These are phyloP conservation scores for Excalfactoria chinensis DNA, from an alignment of 2,113 vertebrate genomes.

Conservation along the genomic window DNA sequence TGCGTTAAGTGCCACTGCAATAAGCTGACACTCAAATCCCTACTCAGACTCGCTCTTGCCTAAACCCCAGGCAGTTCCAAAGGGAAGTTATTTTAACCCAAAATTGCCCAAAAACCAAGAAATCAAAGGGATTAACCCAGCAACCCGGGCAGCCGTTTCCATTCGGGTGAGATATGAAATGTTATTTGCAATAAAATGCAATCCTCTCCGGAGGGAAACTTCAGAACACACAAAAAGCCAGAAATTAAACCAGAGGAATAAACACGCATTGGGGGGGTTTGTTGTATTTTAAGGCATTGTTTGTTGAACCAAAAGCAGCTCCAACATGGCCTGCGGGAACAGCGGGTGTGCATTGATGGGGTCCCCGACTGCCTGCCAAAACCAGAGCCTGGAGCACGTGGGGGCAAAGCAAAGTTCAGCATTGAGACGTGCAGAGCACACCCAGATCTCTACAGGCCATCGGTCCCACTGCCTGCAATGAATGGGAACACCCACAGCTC, in stretches of 20 bases:
- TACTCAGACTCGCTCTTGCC: conserved; percentile 12
- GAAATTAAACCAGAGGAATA: conserved; percentile 61
- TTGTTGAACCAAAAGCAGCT: conserved; percentile 49
- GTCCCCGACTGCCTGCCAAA: conserved; percentile 14
- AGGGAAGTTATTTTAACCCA: conserved; percentile 41
- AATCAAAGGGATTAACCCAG: not conserved
- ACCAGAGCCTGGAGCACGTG: not conserved
- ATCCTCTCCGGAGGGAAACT: conserved; percentile 61
- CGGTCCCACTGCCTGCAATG: no score
- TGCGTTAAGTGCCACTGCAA: not conserved
- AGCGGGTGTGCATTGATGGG: not conserved
- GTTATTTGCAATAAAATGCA: conserved; percentile 69
- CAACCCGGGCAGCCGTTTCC: conserved; percentile 10
- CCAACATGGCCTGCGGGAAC: not conserved
- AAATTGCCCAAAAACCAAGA: conserved; percentile 14
- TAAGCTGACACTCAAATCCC: not conserved
- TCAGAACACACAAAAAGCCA: conserved; percentile 42
- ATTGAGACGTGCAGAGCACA: not conserved
- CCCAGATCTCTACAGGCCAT: no score
- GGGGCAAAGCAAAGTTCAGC: conserved; percentile 12
- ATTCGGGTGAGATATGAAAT: conserved; percentile 57
- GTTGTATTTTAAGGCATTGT: conserved; percentile 33
- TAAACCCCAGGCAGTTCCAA: conserved; percentile 5
- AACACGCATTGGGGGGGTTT: conserved; percentile 5
- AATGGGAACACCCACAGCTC: no score